Base-by-base conservation (phyloP, 2,888 invertebrate species). In the Troides oblongomaculatus region DNA sequence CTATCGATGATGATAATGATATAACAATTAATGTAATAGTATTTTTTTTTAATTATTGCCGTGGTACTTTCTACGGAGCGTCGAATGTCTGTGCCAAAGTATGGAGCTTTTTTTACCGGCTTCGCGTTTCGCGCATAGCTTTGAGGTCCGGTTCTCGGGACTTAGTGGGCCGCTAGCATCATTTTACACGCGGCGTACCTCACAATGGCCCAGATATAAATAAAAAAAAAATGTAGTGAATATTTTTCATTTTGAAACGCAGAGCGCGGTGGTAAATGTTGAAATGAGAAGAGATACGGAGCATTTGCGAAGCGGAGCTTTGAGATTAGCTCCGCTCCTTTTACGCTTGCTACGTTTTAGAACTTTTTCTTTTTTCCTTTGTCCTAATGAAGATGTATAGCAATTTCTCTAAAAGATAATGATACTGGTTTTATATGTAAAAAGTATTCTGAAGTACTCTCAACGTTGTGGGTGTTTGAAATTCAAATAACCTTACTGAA, bases 61-160 rank as follows among this genome's bases (percentile, higher is more conserved):
- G 46, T 46, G 14, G 14, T 66, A 64, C 71, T 69, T 73, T 73
- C 71, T 73, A 72, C 68, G 62, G 36, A 43, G 62, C 68, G 57
- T 62, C 73, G 72, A 68, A 71, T 67, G 67, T 63, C 59, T 61
- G 25, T 71, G 74, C 74, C 73, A 72, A 75, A 10, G n/a, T 56
- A 56, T 6, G 80, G 80, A 78, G 66, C 67, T 73, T 81, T 81
- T 81, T 82, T 81, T 60, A 63, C 64, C 50, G 43, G 21, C 71
- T 46, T 62, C 66, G 74, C 81, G 79, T 81, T 77, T 78, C 74
- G 72, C 74, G 75, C 76, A 80, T 80, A 79, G 73, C 76, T 75
- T 71, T 74, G 72, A 65, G 46, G 64, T 63, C 56, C 69, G 68
- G 61, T 53, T 70, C 70, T 69, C 56, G 68, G n/a, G 64, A 63